Evolutionary conservation across 2,888 invertebrate genomes (phyloP).

Genomic region (Lasioglossum leucozonium): DNA sequence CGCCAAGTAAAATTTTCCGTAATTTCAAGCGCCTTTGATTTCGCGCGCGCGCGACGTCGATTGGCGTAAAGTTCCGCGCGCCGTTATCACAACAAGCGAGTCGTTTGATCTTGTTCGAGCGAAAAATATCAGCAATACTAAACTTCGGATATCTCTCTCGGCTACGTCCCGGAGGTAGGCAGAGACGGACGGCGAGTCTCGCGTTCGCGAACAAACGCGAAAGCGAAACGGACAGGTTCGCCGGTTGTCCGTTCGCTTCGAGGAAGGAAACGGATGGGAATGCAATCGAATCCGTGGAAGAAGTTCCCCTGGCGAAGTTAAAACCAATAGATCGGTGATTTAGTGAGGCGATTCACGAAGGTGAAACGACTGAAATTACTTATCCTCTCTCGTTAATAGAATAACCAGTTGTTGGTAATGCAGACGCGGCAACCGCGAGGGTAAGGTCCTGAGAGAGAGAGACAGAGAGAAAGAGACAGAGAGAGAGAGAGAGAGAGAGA

Average conservation of each 20-base stretch:
- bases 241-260: not conserved
- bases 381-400: conserved; percentile 30
- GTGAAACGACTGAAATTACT: conserved; percentile 26
- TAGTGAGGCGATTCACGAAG: conserved; percentile 6
- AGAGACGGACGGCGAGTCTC: not conserved
- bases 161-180: not conserved
- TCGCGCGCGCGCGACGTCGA: not conserved
- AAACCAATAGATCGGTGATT: conserved; percentile 1
- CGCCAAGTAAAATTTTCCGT: not conserved
- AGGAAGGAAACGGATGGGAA: not conserved
- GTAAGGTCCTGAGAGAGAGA: conserved; percentile 15
- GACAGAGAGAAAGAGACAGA: too few relatives aligned
- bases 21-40: not conserved
- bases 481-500: too few relatives aligned
- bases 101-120: not conserved
- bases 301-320: conserved; percentile 4
- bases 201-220: not conserved
- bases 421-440: not conserved
- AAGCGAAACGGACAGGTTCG: not conserved
- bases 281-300: not conserved
- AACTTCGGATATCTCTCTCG: not conserved
- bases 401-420: conserved; percentile 17
- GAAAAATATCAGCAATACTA: not conserved
- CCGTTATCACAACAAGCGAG: not conserved
- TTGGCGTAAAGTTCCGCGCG: not conserved